These are phyloP conservation scores for Chrysina gloriosa DNA, from an alignment of 2,888 invertebrate genomes.

Conservation along the genomic window DNA sequence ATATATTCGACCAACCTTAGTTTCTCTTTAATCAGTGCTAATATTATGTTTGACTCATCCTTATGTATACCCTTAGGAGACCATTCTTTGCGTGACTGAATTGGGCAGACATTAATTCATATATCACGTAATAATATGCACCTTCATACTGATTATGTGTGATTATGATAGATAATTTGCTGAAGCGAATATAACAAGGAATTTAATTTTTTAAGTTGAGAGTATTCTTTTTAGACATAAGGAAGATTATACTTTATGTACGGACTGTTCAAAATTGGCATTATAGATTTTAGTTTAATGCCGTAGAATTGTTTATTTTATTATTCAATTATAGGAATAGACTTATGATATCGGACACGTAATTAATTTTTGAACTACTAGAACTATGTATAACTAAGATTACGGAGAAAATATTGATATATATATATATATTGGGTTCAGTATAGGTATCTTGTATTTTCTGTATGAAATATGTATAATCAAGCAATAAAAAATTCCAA, in stretches of 20 bases:
- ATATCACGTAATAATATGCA: constrained; percentile 1
- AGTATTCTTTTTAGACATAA: too few species aligned
- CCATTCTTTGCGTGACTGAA: constrained; percentile 20
- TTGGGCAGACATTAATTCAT: constrained; percentile 3
- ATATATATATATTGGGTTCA: too few species aligned
- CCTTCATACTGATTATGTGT: neutral
- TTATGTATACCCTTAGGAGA: constrained; percentile 5
- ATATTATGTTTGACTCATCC: constrained; percentile 22
- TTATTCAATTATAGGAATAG: too few species aligned
- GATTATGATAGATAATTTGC: neutral
- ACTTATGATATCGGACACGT: neutral
- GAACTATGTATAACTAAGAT: neutral
- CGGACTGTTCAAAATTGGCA: too few species aligned
- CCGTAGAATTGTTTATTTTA: too few species aligned
- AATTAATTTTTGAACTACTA: neutral
- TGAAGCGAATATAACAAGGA: neutral
- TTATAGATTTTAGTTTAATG: too few species aligned
- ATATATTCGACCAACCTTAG: neutral
- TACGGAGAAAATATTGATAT: neutral
- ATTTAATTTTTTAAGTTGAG: neutral
- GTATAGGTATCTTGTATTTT: too few species aligned
- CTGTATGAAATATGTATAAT: too few species aligned
- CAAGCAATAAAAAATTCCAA: too few species aligned
- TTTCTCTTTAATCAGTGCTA: constrained; percentile 25
- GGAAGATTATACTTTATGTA: too few species aligned